Conservation (phyloP, 2,113 vertebrate genomes). For the Nerophis lumbriciformis region DNA sequence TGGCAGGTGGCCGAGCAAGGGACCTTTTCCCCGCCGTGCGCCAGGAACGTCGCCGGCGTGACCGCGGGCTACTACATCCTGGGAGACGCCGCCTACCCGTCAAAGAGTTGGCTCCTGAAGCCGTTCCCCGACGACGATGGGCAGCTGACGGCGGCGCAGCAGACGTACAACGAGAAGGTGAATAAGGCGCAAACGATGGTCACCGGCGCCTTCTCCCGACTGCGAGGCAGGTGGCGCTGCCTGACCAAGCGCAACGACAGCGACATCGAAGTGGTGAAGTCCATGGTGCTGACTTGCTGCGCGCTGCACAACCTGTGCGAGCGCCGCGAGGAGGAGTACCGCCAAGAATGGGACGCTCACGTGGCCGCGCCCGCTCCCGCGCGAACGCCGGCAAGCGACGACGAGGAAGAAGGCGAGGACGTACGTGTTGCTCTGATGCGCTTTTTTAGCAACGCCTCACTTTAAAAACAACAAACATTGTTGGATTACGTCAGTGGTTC, state of each 20-base stretch:
- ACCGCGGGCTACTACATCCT: neutral
- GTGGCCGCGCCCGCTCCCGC: neutral
- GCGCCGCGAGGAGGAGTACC: neutral
- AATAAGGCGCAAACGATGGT: neutral
- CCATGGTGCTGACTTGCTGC: conserved; percentile 7
- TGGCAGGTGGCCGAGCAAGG: neutral
- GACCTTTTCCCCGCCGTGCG: neutral
- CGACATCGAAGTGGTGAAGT: conserved; percentile 1
- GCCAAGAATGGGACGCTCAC: neutral
- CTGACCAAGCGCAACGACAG: conserved; percentile 1
- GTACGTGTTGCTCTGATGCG: neutral
- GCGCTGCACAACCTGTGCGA: conserved; percentile 4
- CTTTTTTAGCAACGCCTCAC: neutral
- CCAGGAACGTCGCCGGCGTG: neutral
- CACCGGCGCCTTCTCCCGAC: neutral
- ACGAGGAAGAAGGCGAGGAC: neutral
- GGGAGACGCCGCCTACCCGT: neutral
- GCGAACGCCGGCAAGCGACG: neutral
- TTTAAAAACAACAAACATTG: neutral
- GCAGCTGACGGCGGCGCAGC: neutral
- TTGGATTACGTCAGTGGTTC: neutral
- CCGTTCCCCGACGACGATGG: neutral
- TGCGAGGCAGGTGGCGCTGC: conserved; percentile 2
- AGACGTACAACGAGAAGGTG: neutral
- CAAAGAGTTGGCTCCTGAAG: neutral